Evolutionary conservation across 2,888 invertebrate species (phyloP).

Genomic region (Chrysodeixis includens): DNA sequence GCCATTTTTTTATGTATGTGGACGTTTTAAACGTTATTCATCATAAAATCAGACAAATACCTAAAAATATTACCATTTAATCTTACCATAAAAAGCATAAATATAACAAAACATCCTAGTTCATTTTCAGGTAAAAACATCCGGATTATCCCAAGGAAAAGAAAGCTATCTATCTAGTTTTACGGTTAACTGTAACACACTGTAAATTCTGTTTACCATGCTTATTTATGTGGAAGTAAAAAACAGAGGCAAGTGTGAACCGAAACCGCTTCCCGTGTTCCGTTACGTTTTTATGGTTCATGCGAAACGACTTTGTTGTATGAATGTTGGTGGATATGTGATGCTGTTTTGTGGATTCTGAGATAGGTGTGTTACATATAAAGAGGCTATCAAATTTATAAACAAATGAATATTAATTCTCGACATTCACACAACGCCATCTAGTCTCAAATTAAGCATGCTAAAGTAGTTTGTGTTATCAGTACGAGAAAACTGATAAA

Average conservation of each 20-base stretch:
- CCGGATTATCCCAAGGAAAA: constrained; percentile 8
- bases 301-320: background rate
- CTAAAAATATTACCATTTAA: background rate
- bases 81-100: background rate
- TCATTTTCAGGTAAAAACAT: constrained; percentile 19
- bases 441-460: no score
- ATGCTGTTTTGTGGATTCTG: no score
- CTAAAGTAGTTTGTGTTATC: no score
- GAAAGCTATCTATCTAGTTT: constrained; percentile 50
- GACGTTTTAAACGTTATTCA: no score
- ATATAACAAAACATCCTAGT: constrained; percentile 23
- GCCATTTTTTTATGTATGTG: no score
- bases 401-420: no score
- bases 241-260: constrained; percentile 45
- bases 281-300: constrained; percentile 13
- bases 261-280: constrained; percentile 14
- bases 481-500: no score
- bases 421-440: no score
- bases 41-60: no score
- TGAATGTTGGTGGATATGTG: background rate
- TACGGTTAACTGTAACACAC: constrained; percentile 42
- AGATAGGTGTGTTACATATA: no score
- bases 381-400: no score
- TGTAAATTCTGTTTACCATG: constrained; percentile 56
- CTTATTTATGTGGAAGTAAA: constrained; percentile 56